A percentile compares a stretch with the other conserved stretches of the same genome.
Evolutionary conservation across 2,888 invertebrate genomes (phyloP).

Genomic region (Cactoblastis cactorum): DNA sequence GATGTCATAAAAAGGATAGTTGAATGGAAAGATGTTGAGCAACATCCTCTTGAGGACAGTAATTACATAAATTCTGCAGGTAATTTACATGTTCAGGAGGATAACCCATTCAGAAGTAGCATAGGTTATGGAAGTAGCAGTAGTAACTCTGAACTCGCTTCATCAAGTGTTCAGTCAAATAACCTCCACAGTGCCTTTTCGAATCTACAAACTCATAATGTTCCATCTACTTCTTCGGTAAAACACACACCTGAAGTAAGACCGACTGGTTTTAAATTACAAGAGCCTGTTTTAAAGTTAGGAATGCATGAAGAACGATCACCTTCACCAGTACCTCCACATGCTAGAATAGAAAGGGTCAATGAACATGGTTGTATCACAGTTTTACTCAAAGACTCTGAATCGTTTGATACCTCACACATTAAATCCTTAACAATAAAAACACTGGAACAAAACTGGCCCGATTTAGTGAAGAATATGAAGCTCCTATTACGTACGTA

Average conservation of each 20-base stretch:
- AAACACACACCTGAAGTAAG: slow-evolving; percentile 36
- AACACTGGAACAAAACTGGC: slow-evolving; percentile 92
- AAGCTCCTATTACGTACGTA: slow-evolving; percentile 78
- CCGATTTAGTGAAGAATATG: slow-evolving; percentile 86
- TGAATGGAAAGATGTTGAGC: slow-evolving; percentile 91
- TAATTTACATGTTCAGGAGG: slow-evolving; percentile 60
- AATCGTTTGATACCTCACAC: slow-evolving; percentile 90
- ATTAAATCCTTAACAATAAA: slow-evolving; percentile 92
- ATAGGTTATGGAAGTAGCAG: slow-evolving; percentile 48
- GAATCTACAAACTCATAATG: slow-evolving; percentile 63
- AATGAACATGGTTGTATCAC: slow-evolving; percentile 79
- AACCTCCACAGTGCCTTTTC: slow-evolving; percentile 69
- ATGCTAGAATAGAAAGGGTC: slow-evolving; percentile 61
- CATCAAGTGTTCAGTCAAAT: slow-evolving; percentile 52
- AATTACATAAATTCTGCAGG: slow-evolving; percentile 60
- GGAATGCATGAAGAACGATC: slow-evolving; percentile 45
- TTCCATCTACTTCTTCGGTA: slow-evolving; percentile 57
- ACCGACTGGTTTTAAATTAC: slow-evolving; percentile 51
- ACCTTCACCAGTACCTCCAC: slow-evolving; percentile 52
- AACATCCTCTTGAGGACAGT: slow-evolving; percentile 88
- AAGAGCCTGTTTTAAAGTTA: slow-evolving; percentile 63
- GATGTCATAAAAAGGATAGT: slow-evolving; percentile 92
- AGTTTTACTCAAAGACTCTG: slow-evolving; percentile 85
- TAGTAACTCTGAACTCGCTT: slow-evolving; percentile 36
- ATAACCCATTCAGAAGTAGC: slow-evolving; percentile 65